phyloP scores from a whole-genome alignment of 2,797 vertebrate genomes.

The Poecilia picta region DNA sequence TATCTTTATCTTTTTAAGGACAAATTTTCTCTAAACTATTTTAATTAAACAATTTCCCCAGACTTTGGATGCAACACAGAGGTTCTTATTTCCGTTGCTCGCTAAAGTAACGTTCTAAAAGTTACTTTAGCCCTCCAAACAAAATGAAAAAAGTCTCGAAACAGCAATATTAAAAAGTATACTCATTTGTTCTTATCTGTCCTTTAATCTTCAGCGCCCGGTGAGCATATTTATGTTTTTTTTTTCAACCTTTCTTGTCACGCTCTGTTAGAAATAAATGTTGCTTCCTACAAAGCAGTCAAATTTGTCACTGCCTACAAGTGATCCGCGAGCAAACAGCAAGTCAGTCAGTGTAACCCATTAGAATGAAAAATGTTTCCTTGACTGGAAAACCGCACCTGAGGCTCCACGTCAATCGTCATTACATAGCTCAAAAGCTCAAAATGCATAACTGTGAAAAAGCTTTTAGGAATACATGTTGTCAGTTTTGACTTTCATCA shows the following conservation, averaged over 20 bases:
- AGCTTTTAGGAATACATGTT: conserved; percentile 10
- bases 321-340: conserved; percentile 53
- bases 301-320: conserved; percentile 56
- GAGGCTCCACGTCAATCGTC: conserved; percentile 35
- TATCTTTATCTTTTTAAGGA: no score
- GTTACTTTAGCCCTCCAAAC: no score
- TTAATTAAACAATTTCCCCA: neutral
- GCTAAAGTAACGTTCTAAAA: no score
- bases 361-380: conserved; percentile 64
- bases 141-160: neutral
- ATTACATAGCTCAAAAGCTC: conserved; percentile 39
- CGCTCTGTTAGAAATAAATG: conserved; percentile 47
- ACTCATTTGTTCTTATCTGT: conserved; percentile 9
- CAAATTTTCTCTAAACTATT: no score
- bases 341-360: conserved; percentile 48
- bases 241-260: conserved; percentile 56
- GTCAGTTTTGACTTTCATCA: conserved; percentile 33
- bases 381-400: conserved; percentile 65
- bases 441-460: conserved; percentile 43
- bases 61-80: neutral
- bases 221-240: conserved; percentile 21
- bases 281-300: conserved; percentile 57
- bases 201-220: conserved; percentile 3
- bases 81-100: neutral
- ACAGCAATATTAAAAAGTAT: neutral